A percentile compares a stretch with the other conserved stretches of the same genome.
phyloP scores from a whole-genome alignment of 2,888 invertebrate species.

The Drosophila maculinotata region DNA sequence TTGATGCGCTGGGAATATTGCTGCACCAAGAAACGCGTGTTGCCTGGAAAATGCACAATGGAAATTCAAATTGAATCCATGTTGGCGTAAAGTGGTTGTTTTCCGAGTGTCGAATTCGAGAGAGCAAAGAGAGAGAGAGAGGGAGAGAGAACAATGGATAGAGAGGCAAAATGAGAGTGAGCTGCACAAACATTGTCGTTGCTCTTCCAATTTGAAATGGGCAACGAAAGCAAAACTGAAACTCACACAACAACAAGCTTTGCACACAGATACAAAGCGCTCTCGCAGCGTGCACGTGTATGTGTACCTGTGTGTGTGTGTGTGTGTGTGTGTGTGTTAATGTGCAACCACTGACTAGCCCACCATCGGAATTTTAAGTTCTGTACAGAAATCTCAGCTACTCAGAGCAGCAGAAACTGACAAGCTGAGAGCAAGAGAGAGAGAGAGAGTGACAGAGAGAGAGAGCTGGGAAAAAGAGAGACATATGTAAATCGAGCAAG shows the following conservation, averaged over 20 bases:
- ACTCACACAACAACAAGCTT: conserved; percentile 38
- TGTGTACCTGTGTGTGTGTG: conserved; percentile 1
- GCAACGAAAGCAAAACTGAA: conserved; percentile 65
- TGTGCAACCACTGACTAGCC: conserved; percentile 67
- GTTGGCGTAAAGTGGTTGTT: conserved; percentile 73
- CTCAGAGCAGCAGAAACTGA: conserved; percentile 22
- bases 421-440: conserved; percentile 2
- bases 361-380: conserved; percentile 71
- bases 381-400: conserved; percentile 67
- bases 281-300: conserved; percentile 9
- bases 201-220: conserved; percentile 48
- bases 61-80: conserved; percentile 56
- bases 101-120: conserved; percentile 25
- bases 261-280: conserved; percentile 41
- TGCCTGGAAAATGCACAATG: conserved; percentile 63
- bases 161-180: conserved; percentile 25
- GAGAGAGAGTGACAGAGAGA: conserved; percentile 4
- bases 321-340: conserved; percentile 8
- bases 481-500: conserved; percentile 23
- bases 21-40: conserved; percentile 16
- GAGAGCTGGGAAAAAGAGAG: background rate
- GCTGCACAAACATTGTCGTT: conserved; percentile 9
- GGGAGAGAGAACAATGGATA: background rate
- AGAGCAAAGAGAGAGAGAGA: conserved; percentile 9
- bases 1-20: background rate